Conservation (phyloP, 1,140 invertebrate species). For the Drosophila pallidifrons region DNA sequence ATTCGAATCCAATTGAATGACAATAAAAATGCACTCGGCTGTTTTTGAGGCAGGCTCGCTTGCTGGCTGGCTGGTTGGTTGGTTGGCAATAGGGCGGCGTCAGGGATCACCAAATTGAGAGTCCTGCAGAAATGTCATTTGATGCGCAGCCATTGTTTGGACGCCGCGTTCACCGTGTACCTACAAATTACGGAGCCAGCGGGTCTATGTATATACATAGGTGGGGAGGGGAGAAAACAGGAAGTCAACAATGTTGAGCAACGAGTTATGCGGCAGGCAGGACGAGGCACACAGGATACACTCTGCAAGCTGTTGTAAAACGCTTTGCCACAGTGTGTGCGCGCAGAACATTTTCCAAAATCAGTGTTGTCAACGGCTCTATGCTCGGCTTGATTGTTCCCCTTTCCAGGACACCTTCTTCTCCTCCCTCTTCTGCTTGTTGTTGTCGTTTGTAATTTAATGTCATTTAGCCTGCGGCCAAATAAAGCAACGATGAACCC, state of each 20-base stretch:
- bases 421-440: conserved; percentile 33
- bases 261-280: conserved; percentile 45
- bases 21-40: conserved; percentile 76
- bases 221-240: conserved; percentile 48
- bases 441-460: conserved; percentile 74
- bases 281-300: conserved; percentile 80
- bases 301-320: conserved; percentile 80
- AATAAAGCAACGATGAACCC: conserved; percentile 52
- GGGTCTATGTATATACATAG: conserved; percentile 9
- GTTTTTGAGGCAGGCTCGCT: not conserved
- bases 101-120: conserved; percentile 30
- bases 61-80: not conserved
- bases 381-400: conserved; percentile 33
- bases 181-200: conserved; percentile 77
- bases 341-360: conserved; percentile 51
- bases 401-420: conserved; percentile 8
- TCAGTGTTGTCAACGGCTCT: conserved; percentile 39
- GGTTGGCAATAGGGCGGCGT: conserved; percentile 16
- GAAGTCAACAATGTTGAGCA: conserved; percentile 72
- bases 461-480: conserved; percentile 78
- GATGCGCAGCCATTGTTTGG: conserved; percentile 70
- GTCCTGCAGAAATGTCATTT: conserved; percentile 64
- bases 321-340: conserved; percentile 50
- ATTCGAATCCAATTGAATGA: conserved; percentile 84
- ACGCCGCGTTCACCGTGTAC: conserved; percentile 54